A percentile compares a stretch with the other conserved stretches of the same genome.
phyloP scores from a whole-genome alignment of 1,140 invertebrate genomes.

The Conopomorpha cramerella region DNA sequence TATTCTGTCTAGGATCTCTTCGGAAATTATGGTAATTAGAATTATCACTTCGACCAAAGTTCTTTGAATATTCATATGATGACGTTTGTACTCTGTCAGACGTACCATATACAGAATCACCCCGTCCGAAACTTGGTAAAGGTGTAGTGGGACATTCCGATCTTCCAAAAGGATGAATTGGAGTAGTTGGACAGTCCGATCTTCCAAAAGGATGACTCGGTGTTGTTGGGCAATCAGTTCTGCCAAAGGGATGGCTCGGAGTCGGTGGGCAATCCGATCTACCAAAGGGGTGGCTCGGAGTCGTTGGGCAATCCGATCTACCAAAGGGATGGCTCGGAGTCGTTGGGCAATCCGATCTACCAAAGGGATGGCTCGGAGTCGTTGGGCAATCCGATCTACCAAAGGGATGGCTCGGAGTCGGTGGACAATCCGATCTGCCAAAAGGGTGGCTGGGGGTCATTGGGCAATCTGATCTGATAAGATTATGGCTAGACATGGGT shows the following conservation, averaged over 20 bases:
- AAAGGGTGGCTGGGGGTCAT: slow-evolving; percentile 14
- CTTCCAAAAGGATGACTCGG: slow-evolving; percentile 21
- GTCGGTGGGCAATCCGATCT: slow-evolving; percentile 3
- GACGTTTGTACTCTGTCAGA: too few relatives aligned
- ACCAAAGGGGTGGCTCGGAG: slow-evolving; percentile 7
- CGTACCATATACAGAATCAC: too few relatives aligned
- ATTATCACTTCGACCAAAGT: too few relatives aligned
- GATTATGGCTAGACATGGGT: too few relatives aligned
- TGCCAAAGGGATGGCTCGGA: slow-evolving; percentile 20
- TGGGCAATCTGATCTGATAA: slow-evolving; percentile 9
- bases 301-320: slow-evolving; percentile 1
- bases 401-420: slow-evolving; percentile 23
- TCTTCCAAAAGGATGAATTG: too few relatives aligned
- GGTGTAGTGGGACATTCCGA: too few relatives aligned
- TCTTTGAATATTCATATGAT: too few relatives aligned
- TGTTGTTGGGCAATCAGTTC: slow-evolving; percentile 6
- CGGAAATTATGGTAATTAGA: too few relatives aligned
- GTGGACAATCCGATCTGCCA: slow-evolving; percentile 16
- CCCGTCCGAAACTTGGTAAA: too few relatives aligned
- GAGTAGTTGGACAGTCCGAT: too few relatives aligned
- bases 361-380: slow-evolving; percentile 6
- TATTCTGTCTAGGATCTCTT: slow-evolving; percentile 29
- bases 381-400: slow-evolving; percentile 18
- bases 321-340: background rate
- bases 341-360: slow-evolving; percentile 1